Conservation (phyloP, 2,113 vertebrate genomes). For the Pelvicachromis taeniatus region DNA sequence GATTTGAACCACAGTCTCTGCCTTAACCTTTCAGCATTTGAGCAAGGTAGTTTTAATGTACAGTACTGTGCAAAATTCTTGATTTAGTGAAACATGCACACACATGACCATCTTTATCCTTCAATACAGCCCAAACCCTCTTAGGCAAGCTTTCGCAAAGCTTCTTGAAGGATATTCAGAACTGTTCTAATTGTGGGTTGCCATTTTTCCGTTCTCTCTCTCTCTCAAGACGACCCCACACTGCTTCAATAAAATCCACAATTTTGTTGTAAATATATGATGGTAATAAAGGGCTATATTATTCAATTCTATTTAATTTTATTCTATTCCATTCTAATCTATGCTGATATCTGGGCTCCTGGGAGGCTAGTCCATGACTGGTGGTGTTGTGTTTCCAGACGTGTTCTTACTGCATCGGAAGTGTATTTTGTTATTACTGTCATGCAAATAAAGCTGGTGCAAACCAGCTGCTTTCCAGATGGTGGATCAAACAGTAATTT, state of each 20-base stretch:
- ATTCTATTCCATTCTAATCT: not conserved
- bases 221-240: too few relatives aligned
- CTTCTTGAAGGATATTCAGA: too few relatives aligned
- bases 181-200: too few relatives aligned
- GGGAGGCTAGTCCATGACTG: not conserved
- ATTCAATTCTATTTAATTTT: not conserved
- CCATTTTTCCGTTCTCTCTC: too few relatives aligned
- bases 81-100: not conserved
- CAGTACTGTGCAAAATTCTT: not conserved
- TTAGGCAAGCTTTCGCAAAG: too few relatives aligned
- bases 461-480: not conserved
- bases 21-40: not conserved
- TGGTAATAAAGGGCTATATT: not conserved
- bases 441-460: not conserved
- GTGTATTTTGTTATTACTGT: not conserved
- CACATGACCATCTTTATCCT: too few relatives aligned
- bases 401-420: not conserved
- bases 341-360: not conserved
- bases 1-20: not conserved
- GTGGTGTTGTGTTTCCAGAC: accelerated
- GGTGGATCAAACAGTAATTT: not conserved
- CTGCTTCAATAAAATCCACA: too few relatives aligned
- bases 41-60: not conserved
- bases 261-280: too few relatives aligned
- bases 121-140: too few relatives aligned